These are phyloP conservation scores for Polyploca ridens DNA, from an alignment of 2,888 invertebrate genomes.

Conservation along the genomic window DNA sequence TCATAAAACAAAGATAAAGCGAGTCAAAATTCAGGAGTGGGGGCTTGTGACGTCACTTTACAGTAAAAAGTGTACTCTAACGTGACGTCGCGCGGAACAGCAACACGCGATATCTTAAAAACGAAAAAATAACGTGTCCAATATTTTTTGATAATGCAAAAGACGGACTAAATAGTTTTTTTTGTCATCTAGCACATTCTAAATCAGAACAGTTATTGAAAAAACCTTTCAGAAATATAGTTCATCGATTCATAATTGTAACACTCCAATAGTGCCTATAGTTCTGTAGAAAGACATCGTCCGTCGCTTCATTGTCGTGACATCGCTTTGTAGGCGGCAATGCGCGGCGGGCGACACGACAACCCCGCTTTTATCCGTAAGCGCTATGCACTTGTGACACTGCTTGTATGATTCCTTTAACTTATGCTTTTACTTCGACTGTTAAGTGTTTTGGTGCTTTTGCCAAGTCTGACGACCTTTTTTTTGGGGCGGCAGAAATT, in stretches of 20 bases:
- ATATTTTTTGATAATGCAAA: no score
- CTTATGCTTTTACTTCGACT: background rate
- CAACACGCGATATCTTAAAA: no score
- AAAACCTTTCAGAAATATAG: no score
- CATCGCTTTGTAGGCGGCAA: conserved; percentile 32
- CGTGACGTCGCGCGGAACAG: no score
- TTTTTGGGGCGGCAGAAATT: background rate
- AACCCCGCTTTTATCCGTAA: conserved; percentile 39
- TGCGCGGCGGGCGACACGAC: conserved; percentile 16
- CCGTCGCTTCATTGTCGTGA: conserved; percentile 37
- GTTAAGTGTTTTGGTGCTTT: background rate
- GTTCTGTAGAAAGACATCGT: conserved; percentile 42
- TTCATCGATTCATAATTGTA: background rate
- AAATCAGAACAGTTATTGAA: no score
- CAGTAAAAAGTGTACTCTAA: no score
- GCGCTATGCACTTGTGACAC: conserved; percentile 37
- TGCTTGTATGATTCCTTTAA: conserved; percentile 2
- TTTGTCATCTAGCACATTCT: no score
- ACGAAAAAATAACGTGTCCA: no score
- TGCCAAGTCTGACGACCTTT: background rate
- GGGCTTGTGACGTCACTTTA: no score
- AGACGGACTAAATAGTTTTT: no score
- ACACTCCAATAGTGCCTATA: background rate
- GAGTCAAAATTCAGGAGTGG: no score
- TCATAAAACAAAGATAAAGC: no score